phyloP scores from a whole-genome alignment of 2,888 invertebrate species.

The Mythimna ferrago region DNA sequence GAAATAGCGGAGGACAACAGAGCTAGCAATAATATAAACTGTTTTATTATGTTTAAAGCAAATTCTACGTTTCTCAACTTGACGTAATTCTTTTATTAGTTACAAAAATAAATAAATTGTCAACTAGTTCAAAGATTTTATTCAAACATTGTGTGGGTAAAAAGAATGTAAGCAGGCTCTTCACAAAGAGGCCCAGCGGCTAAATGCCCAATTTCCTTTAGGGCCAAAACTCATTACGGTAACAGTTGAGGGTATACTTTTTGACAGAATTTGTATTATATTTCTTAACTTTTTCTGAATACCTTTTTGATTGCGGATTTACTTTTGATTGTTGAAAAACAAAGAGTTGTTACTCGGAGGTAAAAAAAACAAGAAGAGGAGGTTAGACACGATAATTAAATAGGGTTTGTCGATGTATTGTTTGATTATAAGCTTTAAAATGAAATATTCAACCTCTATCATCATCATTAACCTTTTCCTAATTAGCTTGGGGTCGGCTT shows the following conservation, averaged over 20 bases:
- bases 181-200: constrained; percentile 19
- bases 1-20: too few species aligned
- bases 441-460: too few species aligned
- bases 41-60: neutral
- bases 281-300: constrained; percentile 33
- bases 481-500: too few species aligned
- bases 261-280: constrained; percentile 40
- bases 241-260: constrained; percentile 31
- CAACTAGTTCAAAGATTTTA: constrained; percentile 28
- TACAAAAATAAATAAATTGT: constrained; percentile 30
- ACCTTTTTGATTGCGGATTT: constrained; percentile 32
- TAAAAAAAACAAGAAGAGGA: neutral
- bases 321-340: constrained; percentile 15
- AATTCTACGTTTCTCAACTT: neutral
- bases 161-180: constrained; percentile 33
- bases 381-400: neutral
- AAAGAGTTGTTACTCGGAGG: neutral
- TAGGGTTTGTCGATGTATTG: neutral
- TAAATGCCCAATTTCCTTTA: constrained; percentile 55
- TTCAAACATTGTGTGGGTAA: constrained; percentile 33
- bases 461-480: too few species aligned
- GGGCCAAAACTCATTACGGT: constrained; percentile 47
- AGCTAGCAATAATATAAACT: neutral
- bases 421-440: neutral
- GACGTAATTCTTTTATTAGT: neutral